Conservation (phyloP, 2,888 invertebrate species). For the Erebia ligea region DNA sequence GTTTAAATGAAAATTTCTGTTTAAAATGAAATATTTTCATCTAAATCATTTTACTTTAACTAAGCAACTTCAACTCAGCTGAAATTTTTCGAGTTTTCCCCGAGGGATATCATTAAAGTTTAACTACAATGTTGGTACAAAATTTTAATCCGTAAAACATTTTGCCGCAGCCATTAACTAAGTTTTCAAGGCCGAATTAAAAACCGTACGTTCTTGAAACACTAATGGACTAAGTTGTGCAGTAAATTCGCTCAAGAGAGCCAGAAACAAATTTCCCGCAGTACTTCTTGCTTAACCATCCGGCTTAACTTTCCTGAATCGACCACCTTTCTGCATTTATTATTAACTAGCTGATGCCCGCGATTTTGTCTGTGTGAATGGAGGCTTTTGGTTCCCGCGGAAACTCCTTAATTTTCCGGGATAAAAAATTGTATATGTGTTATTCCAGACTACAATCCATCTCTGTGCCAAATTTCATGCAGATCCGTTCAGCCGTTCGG, state of each 20-base stretch:
- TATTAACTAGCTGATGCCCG: neutral
- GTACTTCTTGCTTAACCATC: constrained; percentile 10
- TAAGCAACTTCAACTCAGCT: constrained; percentile 22
- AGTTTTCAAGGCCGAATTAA: constrained; percentile 39
- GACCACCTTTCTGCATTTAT: neutral
- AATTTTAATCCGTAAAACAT: constrained; percentile 40
- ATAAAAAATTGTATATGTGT: too few relatives aligned
- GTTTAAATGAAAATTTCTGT: constrained; percentile 20
- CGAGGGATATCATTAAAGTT: constrained; percentile 33
- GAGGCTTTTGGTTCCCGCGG: too few relatives aligned
- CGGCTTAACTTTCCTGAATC: neutral
- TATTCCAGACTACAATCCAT: too few relatives aligned
- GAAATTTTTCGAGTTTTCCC: constrained; percentile 30
- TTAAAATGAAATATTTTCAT: constrained; percentile 26
- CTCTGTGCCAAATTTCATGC: too few relatives aligned
- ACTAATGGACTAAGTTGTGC: constrained; percentile 41
- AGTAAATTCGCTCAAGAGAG: constrained; percentile 28
- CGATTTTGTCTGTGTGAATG: too few relatives aligned
- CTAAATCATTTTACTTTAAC: constrained; percentile 25
- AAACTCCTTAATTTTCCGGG: too few relatives aligned
- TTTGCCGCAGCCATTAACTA: constrained; percentile 37
- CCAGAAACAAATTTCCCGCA: constrained; percentile 15
- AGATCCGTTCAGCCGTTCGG: too few relatives aligned
- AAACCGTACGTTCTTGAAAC: constrained; percentile 34
- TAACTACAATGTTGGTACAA: constrained; percentile 30